phyloP scores from a whole-genome alignment of 2,888 invertebrate species.

The Drosophila putrida region DNA sequence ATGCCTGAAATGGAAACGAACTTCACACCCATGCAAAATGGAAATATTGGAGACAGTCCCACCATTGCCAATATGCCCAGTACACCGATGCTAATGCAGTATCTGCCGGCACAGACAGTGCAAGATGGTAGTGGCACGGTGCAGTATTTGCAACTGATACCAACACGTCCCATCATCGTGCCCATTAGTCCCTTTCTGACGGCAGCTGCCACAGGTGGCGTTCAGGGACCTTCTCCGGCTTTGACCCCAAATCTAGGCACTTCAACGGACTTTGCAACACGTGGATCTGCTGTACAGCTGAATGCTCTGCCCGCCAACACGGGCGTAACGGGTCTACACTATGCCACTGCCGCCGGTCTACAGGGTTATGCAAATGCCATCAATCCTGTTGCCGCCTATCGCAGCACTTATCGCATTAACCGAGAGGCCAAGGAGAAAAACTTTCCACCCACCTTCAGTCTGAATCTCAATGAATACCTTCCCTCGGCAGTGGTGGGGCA shows the following conservation, averaged over 20 bases:
- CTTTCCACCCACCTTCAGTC: slow-evolving; percentile 64
- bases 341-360: slow-evolving; percentile 59
- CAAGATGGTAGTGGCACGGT: slow-evolving; percentile 79
- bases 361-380: slow-evolving; percentile 70
- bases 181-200: slow-evolving; percentile 82
- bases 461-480: slow-evolving; percentile 84
- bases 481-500: slow-evolving; percentile 63
- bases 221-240: slow-evolving; percentile 16
- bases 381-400: slow-evolving; percentile 60
- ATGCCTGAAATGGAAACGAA: slow-evolving; percentile 83
- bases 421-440: slow-evolving; percentile 80
- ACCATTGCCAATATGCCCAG: slow-evolving; percentile 56
- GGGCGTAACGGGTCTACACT: slow-evolving; percentile 58
- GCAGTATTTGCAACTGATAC: slow-evolving; percentile 84
- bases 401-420: slow-evolving; percentile 81
- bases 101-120: slow-evolving; percentile 80
- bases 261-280: slow-evolving; percentile 59
- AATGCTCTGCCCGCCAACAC: slow-evolving; percentile 55
- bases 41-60: slow-evolving; percentile 35
- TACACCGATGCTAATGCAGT: slow-evolving; percentile 84
- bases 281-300: slow-evolving; percentile 54
- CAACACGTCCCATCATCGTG: slow-evolving; percentile 84
- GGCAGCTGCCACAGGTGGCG: slow-evolving; percentile 17
- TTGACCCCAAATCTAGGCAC: slow-evolving; percentile 30
- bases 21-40: slow-evolving; percentile 81